A percentile compares a stretch with the other conserved stretches of the same genome.
Evolutionary conservation across 2,113 vertebrate species (phyloP).

Genomic region (Thinocorus orbignyianus): DNA sequence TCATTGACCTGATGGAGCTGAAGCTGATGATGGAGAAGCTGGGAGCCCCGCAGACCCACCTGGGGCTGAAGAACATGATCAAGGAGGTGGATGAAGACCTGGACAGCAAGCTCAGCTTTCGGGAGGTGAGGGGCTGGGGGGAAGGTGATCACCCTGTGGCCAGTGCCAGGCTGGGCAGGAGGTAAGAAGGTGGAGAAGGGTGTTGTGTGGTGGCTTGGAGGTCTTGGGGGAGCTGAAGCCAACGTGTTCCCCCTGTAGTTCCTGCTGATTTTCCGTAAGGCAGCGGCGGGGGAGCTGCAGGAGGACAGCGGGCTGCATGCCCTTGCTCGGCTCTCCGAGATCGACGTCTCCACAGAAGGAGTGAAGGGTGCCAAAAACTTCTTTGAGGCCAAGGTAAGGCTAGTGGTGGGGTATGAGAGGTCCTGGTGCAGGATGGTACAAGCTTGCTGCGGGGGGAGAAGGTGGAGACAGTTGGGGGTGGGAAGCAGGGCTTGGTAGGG

Average conservation of each 20-base stretch:
- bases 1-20: slow-evolving; percentile 95
- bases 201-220: not conserved
- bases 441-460: not conserved
- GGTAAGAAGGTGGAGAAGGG: not conserved
- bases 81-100: slow-evolving; percentile 96
- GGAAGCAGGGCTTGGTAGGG: no score
- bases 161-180: accelerated
- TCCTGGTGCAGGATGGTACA: accelerated
- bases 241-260: slow-evolving; percentile 73
- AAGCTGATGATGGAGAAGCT: slow-evolving; percentile 99
- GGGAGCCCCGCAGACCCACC: slow-evolving; percentile 90
- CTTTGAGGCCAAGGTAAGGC: slow-evolving; percentile 94
- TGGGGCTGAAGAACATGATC: slow-evolving; percentile 97
- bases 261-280: slow-evolving; percentile 94
- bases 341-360: slow-evolving; percentile 91
- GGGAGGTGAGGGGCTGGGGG: slow-evolving; percentile 79
- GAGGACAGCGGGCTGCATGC: slow-evolving; percentile 90
- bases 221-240: not conserved
- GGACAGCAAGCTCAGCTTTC: slow-evolving; percentile 92
- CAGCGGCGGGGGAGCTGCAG: slow-evolving; percentile 88
- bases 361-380: slow-evolving; percentile 95
- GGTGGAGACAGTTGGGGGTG: not conserved
- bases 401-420: not conserved
- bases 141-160: not conserved
- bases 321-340: slow-evolving; percentile 91